Evolutionary conservation across 2,888 invertebrate species (phyloP), one percentile per base, ranked within the genome.

Genomic region (Herminia tarsipennalis): DNA sequence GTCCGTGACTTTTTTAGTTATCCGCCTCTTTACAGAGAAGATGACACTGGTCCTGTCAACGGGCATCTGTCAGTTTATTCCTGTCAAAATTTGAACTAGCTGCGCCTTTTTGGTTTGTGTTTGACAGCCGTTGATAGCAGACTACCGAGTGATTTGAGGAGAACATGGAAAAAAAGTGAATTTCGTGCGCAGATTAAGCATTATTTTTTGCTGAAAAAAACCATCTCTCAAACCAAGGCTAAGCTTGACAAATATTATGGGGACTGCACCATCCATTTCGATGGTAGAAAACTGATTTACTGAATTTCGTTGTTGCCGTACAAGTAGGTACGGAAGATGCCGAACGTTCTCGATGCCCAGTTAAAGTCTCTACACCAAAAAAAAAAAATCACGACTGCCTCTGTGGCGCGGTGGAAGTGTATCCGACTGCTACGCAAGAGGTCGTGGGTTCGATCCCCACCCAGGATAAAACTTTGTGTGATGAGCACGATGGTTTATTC

Each of bases 321-420:
- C 48, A 9, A 59, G 46, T 38, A 48, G n/a, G n/a, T n/a, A n/a
- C 49, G 0, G 20, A 24, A 27, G 25, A 27, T 16, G 39, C 16
- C 12, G 17, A 22, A 32, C 35, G 35, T 16, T 29, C 42, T 10
- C 17, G 53, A 49, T 50, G 56, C 41, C 60, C 46, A 50, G 41
- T 50, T 43, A 50, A 61, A 30, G 56, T 57, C 43, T 28, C 48
- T 17, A 56, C 51, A 33, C 14, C 40, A 4, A 50, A 62, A 54
- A 65, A 54, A 42, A 67, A 65, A 64, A 58, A 51, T 12, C 50
- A 54, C 33, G 45, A 56, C n/a, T n/a, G n/a, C n/a, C n/a, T n/a
- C n/a, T n/a, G n/a, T n/a, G n/a, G n/a, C n/a, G n/a, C n/a, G n/a
- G n/a, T n/a, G n/a, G n/a, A n/a, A n/a, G n/a, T n/a, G n/a, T n/a